These are phyloP conservation scores for Porites evermanni DNA, from an alignment of 92 coral and sea anemone genomes.

Conservation along the genomic window DNA sequence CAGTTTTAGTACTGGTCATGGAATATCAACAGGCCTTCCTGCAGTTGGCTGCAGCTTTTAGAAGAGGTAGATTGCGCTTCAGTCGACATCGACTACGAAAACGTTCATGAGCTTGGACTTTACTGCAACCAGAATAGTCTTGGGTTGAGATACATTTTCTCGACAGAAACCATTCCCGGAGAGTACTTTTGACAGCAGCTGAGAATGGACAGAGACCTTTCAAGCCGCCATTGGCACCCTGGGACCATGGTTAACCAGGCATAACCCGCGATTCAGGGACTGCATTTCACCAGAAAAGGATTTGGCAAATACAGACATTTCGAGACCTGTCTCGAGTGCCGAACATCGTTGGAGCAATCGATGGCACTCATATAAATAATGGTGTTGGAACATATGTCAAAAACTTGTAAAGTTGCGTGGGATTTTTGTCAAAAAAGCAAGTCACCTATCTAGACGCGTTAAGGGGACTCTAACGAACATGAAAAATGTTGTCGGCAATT, in stretches of 20 bases:
- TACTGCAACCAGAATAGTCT: too few species aligned
- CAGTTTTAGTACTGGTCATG: neutral
- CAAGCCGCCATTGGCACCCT: neutral
- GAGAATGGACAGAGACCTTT: neutral
- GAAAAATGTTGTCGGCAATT: too few species aligned
- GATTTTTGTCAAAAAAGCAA: too few species aligned
- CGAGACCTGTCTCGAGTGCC: conserved; percentile 41
- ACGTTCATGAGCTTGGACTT: too few species aligned
- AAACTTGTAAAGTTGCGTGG: too few species aligned
- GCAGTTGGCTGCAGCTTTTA: neutral
- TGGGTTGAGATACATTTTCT: neutral
- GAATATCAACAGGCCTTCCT: neutral
- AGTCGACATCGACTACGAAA: neutral
- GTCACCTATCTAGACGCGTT: too few species aligned
- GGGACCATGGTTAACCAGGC: conserved; percentile 1
- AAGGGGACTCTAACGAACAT: too few species aligned
- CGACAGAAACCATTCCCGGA: neutral
- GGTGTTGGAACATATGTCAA: too few species aligned
- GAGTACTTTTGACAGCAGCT: neutral
- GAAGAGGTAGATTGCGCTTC: neutral
- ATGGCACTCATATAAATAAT: conserved; percentile 39
- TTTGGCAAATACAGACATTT: conserved; percentile 52
- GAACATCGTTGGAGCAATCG: conserved; percentile 52
- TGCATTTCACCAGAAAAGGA: conserved; percentile 15
- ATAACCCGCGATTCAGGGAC: conserved; percentile 25